These are phyloP conservation scores for Sminthopsis crassicaudata DNA, from an alignment of 2,113 vertebrate genomes.

Conservation along the genomic window DNA sequence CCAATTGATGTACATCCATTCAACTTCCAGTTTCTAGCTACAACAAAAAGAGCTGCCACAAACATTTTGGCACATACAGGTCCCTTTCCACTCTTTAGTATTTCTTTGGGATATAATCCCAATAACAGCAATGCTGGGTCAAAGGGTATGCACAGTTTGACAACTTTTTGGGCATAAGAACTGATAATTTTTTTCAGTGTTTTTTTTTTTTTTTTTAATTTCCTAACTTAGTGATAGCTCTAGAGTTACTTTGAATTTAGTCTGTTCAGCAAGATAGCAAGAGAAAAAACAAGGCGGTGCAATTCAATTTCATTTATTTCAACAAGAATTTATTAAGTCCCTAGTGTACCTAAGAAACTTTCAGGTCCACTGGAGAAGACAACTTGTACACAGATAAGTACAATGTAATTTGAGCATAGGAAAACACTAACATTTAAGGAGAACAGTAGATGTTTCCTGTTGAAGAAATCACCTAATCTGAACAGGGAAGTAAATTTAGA, in stretches of 20 bases:
- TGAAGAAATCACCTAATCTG: not conserved
- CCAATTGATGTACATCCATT: too few species aligned
- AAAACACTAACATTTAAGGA: not conserved
- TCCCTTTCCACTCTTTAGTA: too few species aligned
- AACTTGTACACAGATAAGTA: not conserved
- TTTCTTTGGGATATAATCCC: too few species aligned
- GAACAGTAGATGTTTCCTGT: not conserved
- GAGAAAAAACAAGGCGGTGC: slow-evolving; percentile 25
- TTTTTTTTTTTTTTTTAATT: slow-evolving; percentile 18
- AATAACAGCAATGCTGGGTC: too few species aligned
- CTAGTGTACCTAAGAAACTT: not conserved
- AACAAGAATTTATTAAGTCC: not conserved
- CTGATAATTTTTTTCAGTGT: slow-evolving; percentile 43
- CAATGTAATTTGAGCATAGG: not conserved
- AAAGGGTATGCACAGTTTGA: too few species aligned
- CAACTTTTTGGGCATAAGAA: too few species aligned
- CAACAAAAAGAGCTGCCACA: too few species aligned
- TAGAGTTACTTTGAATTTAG: slow-evolving; percentile 36
- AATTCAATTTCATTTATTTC: not conserved
- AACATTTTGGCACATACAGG: too few species aligned
- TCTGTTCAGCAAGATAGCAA: slow-evolving; percentile 17
- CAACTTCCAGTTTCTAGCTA: too few species aligned
- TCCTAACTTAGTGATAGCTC: slow-evolving; percentile 37
- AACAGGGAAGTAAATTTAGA: not conserved
- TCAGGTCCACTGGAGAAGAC: not conserved